Conservation (phyloP, 1,140 invertebrate genomes). For the Microplitis demolitor region DNA sequence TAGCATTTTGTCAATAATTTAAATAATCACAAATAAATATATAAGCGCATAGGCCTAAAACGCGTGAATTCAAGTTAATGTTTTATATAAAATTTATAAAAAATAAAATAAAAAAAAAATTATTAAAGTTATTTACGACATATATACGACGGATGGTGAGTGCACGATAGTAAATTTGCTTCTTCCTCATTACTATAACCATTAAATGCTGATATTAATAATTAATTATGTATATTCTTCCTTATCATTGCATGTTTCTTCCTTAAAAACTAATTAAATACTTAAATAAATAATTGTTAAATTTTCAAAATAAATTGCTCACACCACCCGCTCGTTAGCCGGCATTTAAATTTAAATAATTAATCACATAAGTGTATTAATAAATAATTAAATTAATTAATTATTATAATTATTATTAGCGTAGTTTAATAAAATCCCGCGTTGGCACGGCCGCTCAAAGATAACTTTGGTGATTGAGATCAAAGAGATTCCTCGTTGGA, state of each 20-base stretch:
- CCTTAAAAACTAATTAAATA: neutral
- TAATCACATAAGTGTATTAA: neutral
- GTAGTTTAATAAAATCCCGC: conserved; percentile 5
- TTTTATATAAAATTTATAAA: neutral
- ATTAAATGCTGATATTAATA: neutral
- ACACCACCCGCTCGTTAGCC: too few relatives aligned
- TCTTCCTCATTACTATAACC: neutral
- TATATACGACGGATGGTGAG: neutral
- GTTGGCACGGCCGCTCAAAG: conserved; percentile 15
- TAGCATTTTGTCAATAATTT: neutral
- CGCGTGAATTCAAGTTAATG: neutral
- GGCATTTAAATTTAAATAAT: neutral
- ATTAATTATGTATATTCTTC: neutral
- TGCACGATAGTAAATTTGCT: neutral
- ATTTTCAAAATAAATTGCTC: too few relatives aligned
- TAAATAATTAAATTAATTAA: neutral
- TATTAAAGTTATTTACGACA: neutral
- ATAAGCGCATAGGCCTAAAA: conserved; percentile 1
- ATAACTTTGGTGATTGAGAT: conserved; percentile 32
- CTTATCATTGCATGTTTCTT: neutral
- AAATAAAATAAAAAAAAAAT: neutral
- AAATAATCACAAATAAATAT: neutral
- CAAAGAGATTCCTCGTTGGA: conserved; percentile 37
- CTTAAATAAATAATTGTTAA: neutral
- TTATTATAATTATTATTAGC: neutral